These are phyloP conservation scores for Hypsibius dujardini DNA, from an alignment of 1,140 invertebrate species.

Conservation along the genomic window DNA sequence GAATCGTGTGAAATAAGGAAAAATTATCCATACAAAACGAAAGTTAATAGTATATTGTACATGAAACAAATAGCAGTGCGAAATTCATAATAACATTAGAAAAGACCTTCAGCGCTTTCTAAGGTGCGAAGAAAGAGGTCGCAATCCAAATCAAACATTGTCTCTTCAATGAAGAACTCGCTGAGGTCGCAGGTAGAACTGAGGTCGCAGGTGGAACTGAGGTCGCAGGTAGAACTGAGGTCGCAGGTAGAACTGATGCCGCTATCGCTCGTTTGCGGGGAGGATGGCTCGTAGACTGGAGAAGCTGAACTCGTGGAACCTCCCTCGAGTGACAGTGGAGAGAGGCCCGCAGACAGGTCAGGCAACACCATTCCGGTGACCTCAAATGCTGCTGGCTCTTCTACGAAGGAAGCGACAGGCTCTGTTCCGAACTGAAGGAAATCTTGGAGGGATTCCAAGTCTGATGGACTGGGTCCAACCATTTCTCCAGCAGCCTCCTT, in stretches of 20 bases:
- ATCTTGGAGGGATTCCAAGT: constrained; percentile 6
- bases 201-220: no score
- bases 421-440: not conserved
- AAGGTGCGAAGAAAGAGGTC: no score
- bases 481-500: not conserved
- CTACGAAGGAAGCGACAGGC: not conserved
- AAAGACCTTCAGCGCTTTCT: no score
- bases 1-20: no score
- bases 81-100: no score
- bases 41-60: no score
- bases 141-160: no score
- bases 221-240: no score
- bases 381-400: not conserved
- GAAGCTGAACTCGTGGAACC: not conserved
- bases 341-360: not conserved
- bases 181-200: no score
- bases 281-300: not conserved
- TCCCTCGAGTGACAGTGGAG: not conserved
- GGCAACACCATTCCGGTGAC: not conserved
- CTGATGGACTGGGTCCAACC: not conserved
- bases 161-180: no score
- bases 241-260: not conserved
- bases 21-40: no score
- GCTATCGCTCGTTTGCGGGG: not conserved
- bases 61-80: no score